Evolutionary conservation across 2,113 vertebrate genomes (phyloP), one percentile per base, ranked within the genome.

Genomic region (Gavia stellata): DNA sequence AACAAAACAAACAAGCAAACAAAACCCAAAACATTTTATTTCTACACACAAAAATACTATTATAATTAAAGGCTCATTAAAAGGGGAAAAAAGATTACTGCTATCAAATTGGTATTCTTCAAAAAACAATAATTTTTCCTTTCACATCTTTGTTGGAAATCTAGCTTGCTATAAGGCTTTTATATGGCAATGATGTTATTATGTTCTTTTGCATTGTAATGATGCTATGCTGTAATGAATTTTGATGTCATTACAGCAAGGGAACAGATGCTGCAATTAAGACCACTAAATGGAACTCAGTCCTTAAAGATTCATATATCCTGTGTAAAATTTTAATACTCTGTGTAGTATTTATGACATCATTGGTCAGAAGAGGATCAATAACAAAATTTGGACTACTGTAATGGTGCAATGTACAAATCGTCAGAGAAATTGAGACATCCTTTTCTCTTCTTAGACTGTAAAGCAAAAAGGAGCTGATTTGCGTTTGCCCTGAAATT

Each of bases 231-330:
- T 79, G 44, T 65, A 89, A 94, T 94, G 86, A 91, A 92, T 96
- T 96, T 95, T 92, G 72, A 87, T 94, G 83, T 79, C 80, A 28
- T 81, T 95, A 91, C 47, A 86, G 49, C 47, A 91, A 87, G 62
- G 34, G 36, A 92, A 92, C 91, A 95, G 94, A 95, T 95, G 92
- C 29, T 94, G 65, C 88, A 95, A 84, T 96, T 91, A 95, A 86
- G 68, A 81, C 3, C 36, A 63, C 47, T 91, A 94, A 88, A 89
- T 84, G 56, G 26, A 84, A 85, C 75, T 72, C 65, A 68, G 17
- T 49, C 56, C 68, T 91, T 91, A 79, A 88, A 92, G 80, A 86
- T 61, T 53, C 45, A 73, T 68, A 55, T 25, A 72, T 62, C 21
- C 34, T 36, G 2, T 87, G 36, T 79, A 62, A 92, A 91, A 95